Conservation (phyloP, 2,888 invertebrate species). For the Tineola bisselliella region DNA sequence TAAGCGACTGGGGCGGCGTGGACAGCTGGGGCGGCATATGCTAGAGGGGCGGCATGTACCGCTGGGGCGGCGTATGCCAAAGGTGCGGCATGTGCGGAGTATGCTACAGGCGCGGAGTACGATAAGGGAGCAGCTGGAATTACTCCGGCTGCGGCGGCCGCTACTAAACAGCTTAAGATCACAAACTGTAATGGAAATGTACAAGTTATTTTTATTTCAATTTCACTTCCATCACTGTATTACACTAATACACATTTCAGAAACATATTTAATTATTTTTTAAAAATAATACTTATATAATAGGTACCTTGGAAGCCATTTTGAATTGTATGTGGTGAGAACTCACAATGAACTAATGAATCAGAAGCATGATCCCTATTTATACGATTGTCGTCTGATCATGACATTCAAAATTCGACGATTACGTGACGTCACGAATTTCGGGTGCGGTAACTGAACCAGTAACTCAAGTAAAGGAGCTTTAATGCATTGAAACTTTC, state of each 20-base stretch:
- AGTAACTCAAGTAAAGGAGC: slow-evolving; percentile 27
- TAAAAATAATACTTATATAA: background rate
- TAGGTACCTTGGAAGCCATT: slow-evolving; percentile 50
- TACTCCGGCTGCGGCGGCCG: slow-evolving; percentile 44
- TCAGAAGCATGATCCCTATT: slow-evolving; percentile 32
- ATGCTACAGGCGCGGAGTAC: slow-evolving; percentile 23
- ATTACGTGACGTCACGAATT: slow-evolving; percentile 34
- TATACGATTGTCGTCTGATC: slow-evolving; percentile 29
- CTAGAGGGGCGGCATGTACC: slow-evolving; percentile 21
- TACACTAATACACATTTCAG: too few species aligned
- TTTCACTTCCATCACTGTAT: too few species aligned
- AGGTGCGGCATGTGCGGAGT: slow-evolving; percentile 22
- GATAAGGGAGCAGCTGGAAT: slow-evolving; percentile 24
- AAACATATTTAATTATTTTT: too few species aligned
- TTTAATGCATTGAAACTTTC: slow-evolving; percentile 48
- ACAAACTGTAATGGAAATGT: slow-evolving; percentile 18
- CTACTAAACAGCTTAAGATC: slow-evolving; percentile 37
- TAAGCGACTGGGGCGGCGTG: slow-evolving; percentile 19
- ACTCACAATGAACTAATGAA: slow-evolving; percentile 37
- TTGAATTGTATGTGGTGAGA: slow-evolving; percentile 31
- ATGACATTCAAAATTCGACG: slow-evolving; percentile 35
- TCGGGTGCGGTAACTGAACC: slow-evolving; percentile 33
- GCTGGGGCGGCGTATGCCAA: slow-evolving; percentile 49
- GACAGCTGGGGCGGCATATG: slow-evolving; percentile 15
- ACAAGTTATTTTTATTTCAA: too few species aligned